Base-by-base conservation (phyloP, 2,888 invertebrate genomes). In the Exocentrus adspersus region DNA sequence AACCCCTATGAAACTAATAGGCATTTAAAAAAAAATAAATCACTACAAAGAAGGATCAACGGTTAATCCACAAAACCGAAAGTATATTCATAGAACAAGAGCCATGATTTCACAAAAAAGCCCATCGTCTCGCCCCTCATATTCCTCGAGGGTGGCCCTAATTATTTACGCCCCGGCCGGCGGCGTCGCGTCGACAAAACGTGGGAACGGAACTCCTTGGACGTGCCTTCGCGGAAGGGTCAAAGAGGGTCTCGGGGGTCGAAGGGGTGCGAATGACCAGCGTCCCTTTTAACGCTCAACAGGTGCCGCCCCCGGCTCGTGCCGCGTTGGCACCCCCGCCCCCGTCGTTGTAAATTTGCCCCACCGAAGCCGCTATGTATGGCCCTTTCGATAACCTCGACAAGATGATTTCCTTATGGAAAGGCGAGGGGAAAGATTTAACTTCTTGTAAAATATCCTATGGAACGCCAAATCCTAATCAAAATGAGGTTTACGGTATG, bases 271-370 rank as follows among this genome's bases (percentile, higher is more conserved):
- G 45, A 64, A 60, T 64, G 64, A 64, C 64, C 64, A 56, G 45
- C 12, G 64, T 60, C 64, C 64, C 56, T n/a, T n/a, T n/a, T 10
- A 9, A n/a, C 30, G 57, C 46, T 57, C 57, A 57, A 57, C 57
- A 57, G 57, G 57, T 57, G 57, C 54, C 54, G 42, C 28, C 21
- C 16, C 21, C 42, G 41, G 41, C 14, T 17, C 17, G 12, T 45
- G 30, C 30, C 20, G 53, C 32, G 51, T 32, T 32, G 57, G 30
- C 46, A 17, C 7, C 46, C 28, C 68, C 66, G 60, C 58, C 69
- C 66, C 69, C 66, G 21, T 62, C 32, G 46, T 64, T 41, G 61
- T 68, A 68, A 68, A 68, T 51, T 62, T 63, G 41, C 45, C 46
- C 42, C 19, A 46, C 16, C 12, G 24, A 28, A 42, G 42, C 37